A percentile compares a stretch with the other conserved stretches of the same genome.
phyloP scores from a whole-genome alignment of 2,113 vertebrate genomes.

The Alouatta palliata region DNA sequence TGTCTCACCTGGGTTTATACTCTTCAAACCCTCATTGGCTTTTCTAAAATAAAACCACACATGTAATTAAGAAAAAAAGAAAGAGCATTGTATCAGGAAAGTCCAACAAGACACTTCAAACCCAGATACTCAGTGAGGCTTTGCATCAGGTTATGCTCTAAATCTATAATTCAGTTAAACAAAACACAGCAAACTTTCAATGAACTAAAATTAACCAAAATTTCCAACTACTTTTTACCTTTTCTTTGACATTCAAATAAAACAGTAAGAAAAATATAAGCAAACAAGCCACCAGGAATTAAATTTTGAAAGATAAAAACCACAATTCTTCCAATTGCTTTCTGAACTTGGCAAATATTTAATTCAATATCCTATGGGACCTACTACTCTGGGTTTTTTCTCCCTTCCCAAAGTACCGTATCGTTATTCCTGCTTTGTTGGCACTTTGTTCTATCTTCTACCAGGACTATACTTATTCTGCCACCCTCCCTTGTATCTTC shows the following conservation, averaged over 20 bases:
- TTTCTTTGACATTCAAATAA: neutral
- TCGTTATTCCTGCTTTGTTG: neutral
- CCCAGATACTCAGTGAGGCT: neutral
- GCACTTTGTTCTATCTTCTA: neutral
- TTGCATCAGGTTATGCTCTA: neutral
- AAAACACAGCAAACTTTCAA: slow-evolving; percentile 10
- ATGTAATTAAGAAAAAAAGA: neutral
- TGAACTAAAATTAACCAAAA: slow-evolving; percentile 19
- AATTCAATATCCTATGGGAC: neutral
- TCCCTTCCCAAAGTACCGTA: neutral
- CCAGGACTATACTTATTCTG: neutral
- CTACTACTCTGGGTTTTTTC: neutral
- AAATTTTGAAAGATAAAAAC: neutral
- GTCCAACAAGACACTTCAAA: slow-evolving; percentile 34
- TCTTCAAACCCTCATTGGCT: slow-evolving; percentile 89
- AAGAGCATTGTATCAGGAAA: neutral
- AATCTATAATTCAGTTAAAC: neutral
- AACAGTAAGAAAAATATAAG: neutral
- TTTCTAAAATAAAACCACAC: slow-evolving; percentile 83
- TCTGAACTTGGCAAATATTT: neutral
- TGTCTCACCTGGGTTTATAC: slow-evolving; percentile 88
- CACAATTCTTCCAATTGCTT: neutral
- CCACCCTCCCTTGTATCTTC: neutral
- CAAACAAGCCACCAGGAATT: neutral
- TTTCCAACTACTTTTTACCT: neutral